These are phyloP conservation scores for Phoxinus phoxinus DNA, from an alignment of 2,113 vertebrate genomes.

Conservation along the genomic window DNA sequence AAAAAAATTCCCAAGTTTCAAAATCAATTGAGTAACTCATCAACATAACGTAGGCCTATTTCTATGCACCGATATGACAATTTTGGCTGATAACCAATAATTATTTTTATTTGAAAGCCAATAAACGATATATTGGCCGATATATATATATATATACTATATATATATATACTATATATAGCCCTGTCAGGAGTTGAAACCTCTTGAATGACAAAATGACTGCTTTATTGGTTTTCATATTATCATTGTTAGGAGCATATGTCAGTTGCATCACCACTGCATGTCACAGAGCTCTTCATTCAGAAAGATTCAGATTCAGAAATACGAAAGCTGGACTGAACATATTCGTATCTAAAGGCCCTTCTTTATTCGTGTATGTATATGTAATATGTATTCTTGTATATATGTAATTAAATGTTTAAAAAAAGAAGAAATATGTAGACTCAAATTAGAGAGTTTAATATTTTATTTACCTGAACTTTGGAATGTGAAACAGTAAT, in stretches of 20 bases:
- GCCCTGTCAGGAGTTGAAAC: background rate
- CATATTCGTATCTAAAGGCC: background rate
- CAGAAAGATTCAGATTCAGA: background rate
- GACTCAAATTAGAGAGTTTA: constrained; percentile 6
- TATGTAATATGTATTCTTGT: too few species aligned
- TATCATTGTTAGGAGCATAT: background rate
- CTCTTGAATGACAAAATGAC: background rate
- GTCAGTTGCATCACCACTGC: background rate
- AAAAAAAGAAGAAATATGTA: background rate
- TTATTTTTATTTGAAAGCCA: too few species aligned
- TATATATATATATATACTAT: too few species aligned
- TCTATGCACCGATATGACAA: background rate
- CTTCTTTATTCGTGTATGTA: background rate
- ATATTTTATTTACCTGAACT: constrained; percentile 19
- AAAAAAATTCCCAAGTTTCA: constrained; percentile 48
- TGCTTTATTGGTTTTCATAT: background rate
- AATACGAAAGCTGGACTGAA: background rate
- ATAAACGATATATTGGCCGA: too few species aligned
- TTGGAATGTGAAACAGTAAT: background rate
- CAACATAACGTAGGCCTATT: background rate
- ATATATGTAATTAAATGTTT: too few species aligned
- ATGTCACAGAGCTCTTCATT: background rate
- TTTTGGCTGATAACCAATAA: too few species aligned
- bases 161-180: background rate
- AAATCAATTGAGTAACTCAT: constrained; percentile 22